Evolutionary conservation across 2,113 vertebrate genomes (phyloP).

Genomic region (Nesogale talazaci): DNA sequence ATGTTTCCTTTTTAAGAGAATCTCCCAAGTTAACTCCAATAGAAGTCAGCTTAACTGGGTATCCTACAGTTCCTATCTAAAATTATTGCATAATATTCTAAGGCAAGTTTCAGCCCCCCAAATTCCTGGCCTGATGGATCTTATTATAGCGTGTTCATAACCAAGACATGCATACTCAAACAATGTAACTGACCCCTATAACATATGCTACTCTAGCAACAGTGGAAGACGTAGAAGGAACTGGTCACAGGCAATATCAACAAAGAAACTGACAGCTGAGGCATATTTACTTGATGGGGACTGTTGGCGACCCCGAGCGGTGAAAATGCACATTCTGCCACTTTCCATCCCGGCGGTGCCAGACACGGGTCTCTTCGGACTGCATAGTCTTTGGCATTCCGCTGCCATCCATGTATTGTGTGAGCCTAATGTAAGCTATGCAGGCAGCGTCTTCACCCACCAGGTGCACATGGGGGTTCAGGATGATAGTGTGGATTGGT

Average conservation of each 20-base stretch:
- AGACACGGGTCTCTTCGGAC: slow-evolving; percentile 97
- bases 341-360: slow-evolving; percentile 97
- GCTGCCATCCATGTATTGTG: slow-evolving; percentile 93
- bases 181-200: not conserved
- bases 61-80: not conserved
- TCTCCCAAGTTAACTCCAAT: not conserved
- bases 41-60: not conserved
- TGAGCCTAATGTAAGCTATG: slow-evolving; percentile 96
- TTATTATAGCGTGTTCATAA: not conserved
- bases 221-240: not conserved
- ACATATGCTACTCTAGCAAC: not conserved
- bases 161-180: not conserved
- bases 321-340: slow-evolving; percentile 99
- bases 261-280: not conserved
- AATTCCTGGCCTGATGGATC: not conserved
- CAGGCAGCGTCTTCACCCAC: slow-evolving; percentile 97
- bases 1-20: not conserved
- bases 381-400: slow-evolving; percentile 97
- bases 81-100: not conserved
- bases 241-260: not conserved
- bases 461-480: slow-evolving; percentile 97
- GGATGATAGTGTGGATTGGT: slow-evolving; percentile 96
- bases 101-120: not conserved
- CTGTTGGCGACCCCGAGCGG: slow-evolving; percentile 95
- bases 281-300: slow-evolving; percentile 92